A percentile compares a stretch with the other conserved stretches of the same genome.
Evolutionary conservation across 2,113 vertebrate species (phyloP).

Genomic region (Oncorhynchus tshawytscha): DNA sequence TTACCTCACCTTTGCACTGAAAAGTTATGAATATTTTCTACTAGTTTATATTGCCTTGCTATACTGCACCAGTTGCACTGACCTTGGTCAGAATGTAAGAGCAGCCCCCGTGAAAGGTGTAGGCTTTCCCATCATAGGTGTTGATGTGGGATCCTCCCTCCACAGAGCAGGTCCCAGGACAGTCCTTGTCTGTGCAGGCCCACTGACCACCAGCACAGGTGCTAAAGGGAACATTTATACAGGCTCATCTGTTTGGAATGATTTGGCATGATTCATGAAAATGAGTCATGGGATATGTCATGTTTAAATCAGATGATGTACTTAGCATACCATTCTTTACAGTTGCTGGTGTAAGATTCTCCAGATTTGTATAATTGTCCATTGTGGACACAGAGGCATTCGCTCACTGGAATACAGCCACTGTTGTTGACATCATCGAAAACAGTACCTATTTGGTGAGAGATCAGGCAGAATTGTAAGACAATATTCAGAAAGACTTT

Average conservation of each 20-base stretch:
- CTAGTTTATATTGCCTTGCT: background rate
- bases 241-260: background rate
- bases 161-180: slow-evolving; percentile 79
- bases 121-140: slow-evolving; percentile 83
- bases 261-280: background rate
- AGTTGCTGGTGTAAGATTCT: slow-evolving; percentile 69
- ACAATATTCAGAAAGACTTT: too few relatives aligned
- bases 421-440: slow-evolving; percentile 77
- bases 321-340: slow-evolving; percentile 76
- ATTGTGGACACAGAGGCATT: slow-evolving; percentile 80
- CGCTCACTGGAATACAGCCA: slow-evolving; percentile 71
- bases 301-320: background rate
- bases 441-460: slow-evolving; percentile 71
- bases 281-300: background rate
- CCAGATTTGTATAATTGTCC: slow-evolving; percentile 72
- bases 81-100: slow-evolving; percentile 70
- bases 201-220: slow-evolving; percentile 77
- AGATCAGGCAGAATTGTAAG: background rate
- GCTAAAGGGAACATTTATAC: slow-evolving; percentile 56
- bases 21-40: background rate
- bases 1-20: background rate
- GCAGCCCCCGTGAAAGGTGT: slow-evolving; percentile 75
- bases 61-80: slow-evolving; percentile 15
- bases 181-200: slow-evolving; percentile 72
- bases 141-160: slow-evolving; percentile 85